Conservation (phyloP, 2,113 vertebrate species). For the Otis tarda region DNA sequence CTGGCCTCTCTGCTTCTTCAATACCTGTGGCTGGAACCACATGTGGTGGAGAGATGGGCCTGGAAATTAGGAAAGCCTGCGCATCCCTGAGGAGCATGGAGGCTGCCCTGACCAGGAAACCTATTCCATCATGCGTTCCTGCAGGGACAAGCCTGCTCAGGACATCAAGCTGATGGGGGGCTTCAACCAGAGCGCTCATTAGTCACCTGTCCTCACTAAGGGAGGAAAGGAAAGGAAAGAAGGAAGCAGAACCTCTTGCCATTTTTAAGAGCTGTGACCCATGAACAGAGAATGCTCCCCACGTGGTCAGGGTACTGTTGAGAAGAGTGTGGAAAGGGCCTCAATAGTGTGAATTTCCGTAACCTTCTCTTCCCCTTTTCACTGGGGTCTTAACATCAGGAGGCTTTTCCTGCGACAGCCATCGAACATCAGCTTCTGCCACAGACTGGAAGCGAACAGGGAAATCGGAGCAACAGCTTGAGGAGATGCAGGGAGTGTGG, state of each 20-base stretch:
- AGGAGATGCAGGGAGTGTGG: not conserved
- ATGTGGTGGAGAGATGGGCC: fast-evolving
- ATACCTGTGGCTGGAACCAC: not conserved
- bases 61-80: not conserved
- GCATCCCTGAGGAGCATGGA: not conserved
- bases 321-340: not conserved
- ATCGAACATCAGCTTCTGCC: not conserved
- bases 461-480: not conserved
- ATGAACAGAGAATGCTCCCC: not conserved
- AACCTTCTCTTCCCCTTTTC: not conserved
- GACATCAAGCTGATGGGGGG: not conserved
- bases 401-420: not conserved
- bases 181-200: not conserved
- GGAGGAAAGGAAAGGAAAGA: not conserved
- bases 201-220: not conserved
- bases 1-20: not conserved
- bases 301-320: not conserved
- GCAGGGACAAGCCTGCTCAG: not conserved
- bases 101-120: not conserved
- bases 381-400: not conserved
- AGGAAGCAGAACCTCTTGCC: not conserved
- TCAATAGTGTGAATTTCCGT: not conserved
- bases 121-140: not conserved
- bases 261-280: not conserved
- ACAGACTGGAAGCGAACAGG: not conserved